A percentile compares a stretch with the other conserved stretches of the same genome.
Evolutionary conservation across 2,888 invertebrate genomes (phyloP).

Genomic region (Seira ritae): DNA sequence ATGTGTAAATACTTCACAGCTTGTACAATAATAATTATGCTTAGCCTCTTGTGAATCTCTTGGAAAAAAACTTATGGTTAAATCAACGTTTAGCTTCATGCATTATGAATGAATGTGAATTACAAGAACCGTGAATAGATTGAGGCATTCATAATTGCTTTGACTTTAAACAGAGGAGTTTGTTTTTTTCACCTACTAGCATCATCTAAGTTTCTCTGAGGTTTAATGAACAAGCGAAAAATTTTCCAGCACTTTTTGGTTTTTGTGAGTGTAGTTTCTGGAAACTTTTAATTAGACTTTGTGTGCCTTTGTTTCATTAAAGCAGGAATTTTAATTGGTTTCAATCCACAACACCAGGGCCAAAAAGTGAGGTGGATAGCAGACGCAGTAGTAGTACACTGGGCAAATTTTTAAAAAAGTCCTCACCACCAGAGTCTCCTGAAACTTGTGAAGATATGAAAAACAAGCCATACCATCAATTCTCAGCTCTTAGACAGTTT

Average conservation of each 20-base stretch:
- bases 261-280: constrained; percentile 56
- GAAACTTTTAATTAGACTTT: constrained; percentile 64
- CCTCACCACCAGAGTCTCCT: too few relatives aligned
- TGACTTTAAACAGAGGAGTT: constrained; percentile 33
- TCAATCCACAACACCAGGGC: constrained; percentile 56
- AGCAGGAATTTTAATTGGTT: constrained; percentile 64
- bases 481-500: constrained; percentile 39
- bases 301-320: constrained; percentile 64
- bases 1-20: constrained; percentile 52
- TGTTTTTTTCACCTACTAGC: background rate
- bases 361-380: too few relatives aligned
- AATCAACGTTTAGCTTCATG: too few relatives aligned
- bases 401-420: too few relatives aligned
- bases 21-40: constrained; percentile 33
- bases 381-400: too few relatives aligned
- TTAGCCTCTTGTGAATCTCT: background rate
- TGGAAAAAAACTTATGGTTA: background rate
- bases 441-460: constrained; percentile 18
- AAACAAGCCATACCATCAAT: constrained; percentile 44
- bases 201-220: background rate
- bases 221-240: too few relatives aligned
- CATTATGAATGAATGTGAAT: constrained; percentile 41
- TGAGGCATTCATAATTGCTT: constrained; percentile 55
- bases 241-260: constrained; percentile 29
- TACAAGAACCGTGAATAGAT: constrained; percentile 45